Percentiles rank a stretch among this genome's conserved stretches.
These are phyloP conservation scores for Cephalopachus bancanus DNA, from an alignment of 2,797 vertebrate genomes.

Conservation along the genomic window DNA sequence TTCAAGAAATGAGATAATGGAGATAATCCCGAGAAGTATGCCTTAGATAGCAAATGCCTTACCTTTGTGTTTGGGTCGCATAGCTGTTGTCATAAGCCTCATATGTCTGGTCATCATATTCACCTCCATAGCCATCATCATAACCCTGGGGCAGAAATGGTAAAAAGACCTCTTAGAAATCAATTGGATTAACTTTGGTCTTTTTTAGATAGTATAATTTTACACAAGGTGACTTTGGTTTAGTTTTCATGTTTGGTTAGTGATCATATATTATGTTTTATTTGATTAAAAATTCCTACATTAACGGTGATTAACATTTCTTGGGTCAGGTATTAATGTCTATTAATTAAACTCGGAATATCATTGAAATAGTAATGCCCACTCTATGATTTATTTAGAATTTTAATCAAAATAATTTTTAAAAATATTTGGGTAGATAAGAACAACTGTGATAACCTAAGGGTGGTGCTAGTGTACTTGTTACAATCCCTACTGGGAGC, in stretches of 20 bases:
- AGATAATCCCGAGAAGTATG: background rate
- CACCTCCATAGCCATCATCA: conserved; percentile 96
- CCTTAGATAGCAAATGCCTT: conserved; percentile 62
- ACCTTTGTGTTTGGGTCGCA: conserved; percentile 96
- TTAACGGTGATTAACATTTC: conserved; percentile 68
- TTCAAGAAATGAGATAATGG: background rate
- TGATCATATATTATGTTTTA: background rate
- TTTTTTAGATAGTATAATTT: conserved; percentile 29
- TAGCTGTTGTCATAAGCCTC: conserved; percentile 96
- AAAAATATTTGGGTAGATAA: conserved; percentile 28
- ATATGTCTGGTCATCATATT: conserved; percentile 97
- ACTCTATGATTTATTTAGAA: conserved; percentile 79
- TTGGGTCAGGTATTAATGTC: conserved; percentile 82
- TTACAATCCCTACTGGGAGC: background rate
- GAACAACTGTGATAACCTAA: conserved; percentile 1
- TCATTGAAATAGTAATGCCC: conserved; percentile 76
- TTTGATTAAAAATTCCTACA: background rate
- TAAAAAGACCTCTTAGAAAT: conserved; percentile 40
- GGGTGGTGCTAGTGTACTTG: background rate
- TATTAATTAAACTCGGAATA: conserved; percentile 80
- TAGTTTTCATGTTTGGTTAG: conserved; percentile 2
- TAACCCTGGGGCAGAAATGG: conserved; percentile 91
- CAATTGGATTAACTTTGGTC: background rate
- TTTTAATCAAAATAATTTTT: conserved; percentile 84
- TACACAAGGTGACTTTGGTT: conserved; percentile 24